A percentile compares a stretch with the other conserved stretches of the same genome.
Evolutionary conservation across 2,113 vertebrate species (phyloP).

Genomic region (Pholis gunnellus): DNA sequence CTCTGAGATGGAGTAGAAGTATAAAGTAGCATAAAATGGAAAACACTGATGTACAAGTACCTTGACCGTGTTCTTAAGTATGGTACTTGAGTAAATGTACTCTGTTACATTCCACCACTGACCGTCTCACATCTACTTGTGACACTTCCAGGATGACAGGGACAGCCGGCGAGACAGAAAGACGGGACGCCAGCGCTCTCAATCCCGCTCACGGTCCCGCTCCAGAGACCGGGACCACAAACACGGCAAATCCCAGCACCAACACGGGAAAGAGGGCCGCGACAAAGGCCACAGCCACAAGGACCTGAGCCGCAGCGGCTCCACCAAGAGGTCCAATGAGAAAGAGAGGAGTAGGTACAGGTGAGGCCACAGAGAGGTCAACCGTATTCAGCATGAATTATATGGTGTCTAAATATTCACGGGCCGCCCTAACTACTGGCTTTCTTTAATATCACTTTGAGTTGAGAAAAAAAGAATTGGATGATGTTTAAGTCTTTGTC

Average conservation of each 20-base stretch:
- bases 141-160: slow-evolving; percentile 76
- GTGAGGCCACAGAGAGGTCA: slow-evolving; percentile 62
- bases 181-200: slow-evolving; percentile 77
- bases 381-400: slow-evolving; percentile 3
- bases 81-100: neutral
- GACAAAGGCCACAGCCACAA: slow-evolving; percentile 72
- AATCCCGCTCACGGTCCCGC: slow-evolving; percentile 64
- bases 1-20: neutral
- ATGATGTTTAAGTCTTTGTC: neutral
- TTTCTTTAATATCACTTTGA: neutral
- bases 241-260: slow-evolving; percentile 67
- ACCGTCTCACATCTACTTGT: neutral
- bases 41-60: neutral
- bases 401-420: neutral
- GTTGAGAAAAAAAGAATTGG: neutral
- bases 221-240: slow-evolving; percentile 86
- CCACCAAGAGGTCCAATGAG: slow-evolving; percentile 89
- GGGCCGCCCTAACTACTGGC: neutral
- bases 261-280: slow-evolving; percentile 83
- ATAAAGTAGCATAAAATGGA: neutral
- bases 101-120: neutral
- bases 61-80: neutral
- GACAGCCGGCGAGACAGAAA: slow-evolving; percentile 83
- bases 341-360: slow-evolving; percentile 88
- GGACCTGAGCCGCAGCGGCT: slow-evolving; percentile 85